Evolutionary conservation across 1,140 invertebrate genomes (phyloP).

Genomic region (Pseudomyrmex pallidus): DNA sequence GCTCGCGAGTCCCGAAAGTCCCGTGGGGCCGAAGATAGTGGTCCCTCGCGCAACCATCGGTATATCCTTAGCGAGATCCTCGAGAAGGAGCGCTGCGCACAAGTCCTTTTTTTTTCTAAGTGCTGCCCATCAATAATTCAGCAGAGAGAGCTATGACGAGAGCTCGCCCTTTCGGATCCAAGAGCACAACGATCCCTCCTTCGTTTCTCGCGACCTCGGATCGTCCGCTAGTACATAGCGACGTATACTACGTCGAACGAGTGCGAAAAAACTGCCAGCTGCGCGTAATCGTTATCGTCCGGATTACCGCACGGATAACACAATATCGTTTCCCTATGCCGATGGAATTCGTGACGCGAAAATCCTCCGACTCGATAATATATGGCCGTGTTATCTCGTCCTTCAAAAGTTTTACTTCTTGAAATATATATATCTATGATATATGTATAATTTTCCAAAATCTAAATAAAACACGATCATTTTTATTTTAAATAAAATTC

Average conservation of each 20-base stretch:
- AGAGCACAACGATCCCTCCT: constrained; percentile 12
- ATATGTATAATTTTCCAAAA: no score
- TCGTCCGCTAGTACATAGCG: no score
- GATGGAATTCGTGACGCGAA: neutral
- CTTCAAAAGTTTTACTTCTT: no score
- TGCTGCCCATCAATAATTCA: constrained; percentile 82
- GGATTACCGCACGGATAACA: constrained; percentile 9
- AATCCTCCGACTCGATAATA: neutral
- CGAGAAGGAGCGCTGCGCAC: constrained; percentile 61
- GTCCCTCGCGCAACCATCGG: constrained; percentile 48
- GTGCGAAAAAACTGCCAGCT: constrained; percentile 12
- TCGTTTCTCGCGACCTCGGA: constrained; percentile 1
- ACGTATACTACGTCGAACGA: neutral
- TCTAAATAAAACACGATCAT: no score
- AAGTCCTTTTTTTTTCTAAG: constrained; percentile 67
- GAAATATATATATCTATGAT: no score
- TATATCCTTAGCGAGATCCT: constrained; percentile 66
- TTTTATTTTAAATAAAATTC: no score
- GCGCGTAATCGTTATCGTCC: constrained; percentile 33
- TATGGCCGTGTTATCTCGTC: no score
- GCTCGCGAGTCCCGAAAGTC: constrained; percentile 74
- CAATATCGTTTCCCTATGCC: constrained; percentile 5
- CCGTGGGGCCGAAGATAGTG: constrained; percentile 71
- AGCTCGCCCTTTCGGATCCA: constrained; percentile 62
- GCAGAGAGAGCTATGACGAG: constrained; percentile 80